Evolutionary conservation across 2,888 invertebrate genomes (phyloP), one percentile per base, ranked within the genome.

Genomic region (Volucella bombylans): DNA sequence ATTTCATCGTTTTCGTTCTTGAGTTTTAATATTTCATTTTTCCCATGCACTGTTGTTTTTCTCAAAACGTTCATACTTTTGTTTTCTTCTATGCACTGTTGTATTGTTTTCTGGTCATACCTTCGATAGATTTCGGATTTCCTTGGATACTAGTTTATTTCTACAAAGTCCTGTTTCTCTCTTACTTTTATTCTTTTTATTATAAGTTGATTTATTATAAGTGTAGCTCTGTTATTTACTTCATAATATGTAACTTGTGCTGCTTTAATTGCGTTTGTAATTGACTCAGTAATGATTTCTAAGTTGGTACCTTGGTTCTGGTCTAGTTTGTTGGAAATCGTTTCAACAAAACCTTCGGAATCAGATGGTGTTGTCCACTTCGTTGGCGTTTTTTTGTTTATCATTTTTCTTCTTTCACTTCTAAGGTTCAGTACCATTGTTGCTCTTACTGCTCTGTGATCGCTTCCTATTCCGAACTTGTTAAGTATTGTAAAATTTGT

Each of bases 391-490:
- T 10, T 54, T 8, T 11, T 15, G 8, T 9, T 18, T 52, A 52
- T 23, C 31, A 54, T 54, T 23, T 54, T 54, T 1, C 54, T 23
- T 54, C 31, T 8, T 54, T 54, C 54, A 23, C 3, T 54, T 23
- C 10, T 54, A 12, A 54, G 12, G 9, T 54, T 54, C 4, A 18
- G 11, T 8, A 31, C 31, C 23, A 54, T 31, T 18, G 54, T 54
- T 18, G 31, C 54, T 54, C 54, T 54, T 0, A 54, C 54, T 23
- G 31, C 54, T 54, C 54, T 11, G 23, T 54, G 23, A n/a, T 54
- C 12, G 12, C 54, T 54, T 54, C 54, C 54, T 54, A 23, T 54
- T 8, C 54, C 31, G 31, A 54, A 54, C 4, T 31, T 54, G 54
- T 54, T 54, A 4, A 54, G 31, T 54, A 10, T 31, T 54, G 10